phyloP scores from a whole-genome alignment of 2,797 vertebrate species.

The Phrynocephalus vlangalii region DNA sequence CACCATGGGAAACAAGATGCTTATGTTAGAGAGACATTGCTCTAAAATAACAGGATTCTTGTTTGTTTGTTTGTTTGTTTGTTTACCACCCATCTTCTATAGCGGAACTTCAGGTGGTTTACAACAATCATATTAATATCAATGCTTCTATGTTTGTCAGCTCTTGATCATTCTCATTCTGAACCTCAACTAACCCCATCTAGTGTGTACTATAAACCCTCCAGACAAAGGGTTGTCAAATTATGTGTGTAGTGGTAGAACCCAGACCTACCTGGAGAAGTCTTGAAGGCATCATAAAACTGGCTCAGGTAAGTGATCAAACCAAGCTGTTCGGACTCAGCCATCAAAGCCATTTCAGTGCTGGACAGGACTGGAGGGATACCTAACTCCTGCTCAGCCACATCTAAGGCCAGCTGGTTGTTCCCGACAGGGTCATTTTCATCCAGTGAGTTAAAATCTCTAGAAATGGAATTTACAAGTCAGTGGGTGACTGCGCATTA shows the following conservation, averaged over 20 bases:
- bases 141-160: not conserved
- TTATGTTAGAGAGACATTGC: not conserved
- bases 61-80: too few relatives aligned
- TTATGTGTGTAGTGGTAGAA: not conserved
- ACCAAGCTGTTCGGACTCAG: slow-evolving; percentile 84
- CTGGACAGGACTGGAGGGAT: slow-evolving; percentile 88
- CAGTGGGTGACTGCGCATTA: not conserved
- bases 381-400: slow-evolving; percentile 88
- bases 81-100: too few relatives aligned
- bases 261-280: slow-evolving; percentile 72
- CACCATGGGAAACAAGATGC: not conserved
- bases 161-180: not conserved
- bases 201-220: not conserved
- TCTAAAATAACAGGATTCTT: not conserved
- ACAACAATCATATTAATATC: too few relatives aligned
- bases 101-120: too few relatives aligned
- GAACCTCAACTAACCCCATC: not conserved
- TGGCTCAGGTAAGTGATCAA: slow-evolving; percentile 94
- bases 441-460: slow-evolving; percentile 83
- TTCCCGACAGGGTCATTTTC: slow-evolving; percentile 74
- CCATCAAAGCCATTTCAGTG: slow-evolving; percentile 78
- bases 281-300: slow-evolving; percentile 83
- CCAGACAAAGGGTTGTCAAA: not conserved
- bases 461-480: slow-evolving; percentile 51
- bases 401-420: slow-evolving; percentile 83